Conservation (phyloP, 2,113 vertebrate species). For the Buteo buteo region DNA sequence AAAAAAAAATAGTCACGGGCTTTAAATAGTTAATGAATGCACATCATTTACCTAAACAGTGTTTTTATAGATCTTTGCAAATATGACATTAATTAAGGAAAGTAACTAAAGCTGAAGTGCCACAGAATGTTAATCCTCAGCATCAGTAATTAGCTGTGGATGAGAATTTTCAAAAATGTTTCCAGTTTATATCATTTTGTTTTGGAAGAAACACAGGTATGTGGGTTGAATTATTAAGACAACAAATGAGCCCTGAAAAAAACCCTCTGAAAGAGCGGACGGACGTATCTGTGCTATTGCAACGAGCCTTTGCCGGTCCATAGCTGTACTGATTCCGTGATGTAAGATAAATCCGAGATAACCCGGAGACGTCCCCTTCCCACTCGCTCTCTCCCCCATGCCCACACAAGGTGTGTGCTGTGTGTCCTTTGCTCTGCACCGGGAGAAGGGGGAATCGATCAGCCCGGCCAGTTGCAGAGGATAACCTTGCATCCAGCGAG, state of each 20-base stretch:
- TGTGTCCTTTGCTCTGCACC: rapidly evolving
- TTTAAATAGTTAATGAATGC: slow-evolving; percentile 51
- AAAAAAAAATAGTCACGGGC: background rate
- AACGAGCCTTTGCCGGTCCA: background rate
- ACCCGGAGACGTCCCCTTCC: background rate
- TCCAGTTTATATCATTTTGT: slow-evolving; percentile 46
- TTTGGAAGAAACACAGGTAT: slow-evolving; percentile 45
- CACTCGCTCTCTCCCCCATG: rapidly evolving
- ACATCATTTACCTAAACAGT: slow-evolving; percentile 57
- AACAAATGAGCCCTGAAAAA: background rate
- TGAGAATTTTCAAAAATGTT: slow-evolving; percentile 44
- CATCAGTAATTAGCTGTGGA: slow-evolving; percentile 53
- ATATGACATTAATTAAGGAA: slow-evolving; percentile 66
- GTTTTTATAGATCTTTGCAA: slow-evolving; percentile 64
- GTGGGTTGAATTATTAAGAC: slow-evolving; percentile 31
- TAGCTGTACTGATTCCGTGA: background rate
- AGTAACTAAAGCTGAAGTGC: slow-evolving; percentile 63
- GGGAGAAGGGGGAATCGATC: too few species aligned
- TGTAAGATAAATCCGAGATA: background rate
- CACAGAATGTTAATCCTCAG: slow-evolving; percentile 57
- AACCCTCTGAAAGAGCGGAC: background rate
- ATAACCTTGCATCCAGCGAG: background rate
- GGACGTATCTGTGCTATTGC: background rate
- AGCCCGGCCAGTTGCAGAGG: too few species aligned
- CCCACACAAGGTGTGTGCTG: too few species aligned